Evolutionary conservation across 2,888 invertebrate species (phyloP).

Genomic region (Clunio marinus): DNA sequence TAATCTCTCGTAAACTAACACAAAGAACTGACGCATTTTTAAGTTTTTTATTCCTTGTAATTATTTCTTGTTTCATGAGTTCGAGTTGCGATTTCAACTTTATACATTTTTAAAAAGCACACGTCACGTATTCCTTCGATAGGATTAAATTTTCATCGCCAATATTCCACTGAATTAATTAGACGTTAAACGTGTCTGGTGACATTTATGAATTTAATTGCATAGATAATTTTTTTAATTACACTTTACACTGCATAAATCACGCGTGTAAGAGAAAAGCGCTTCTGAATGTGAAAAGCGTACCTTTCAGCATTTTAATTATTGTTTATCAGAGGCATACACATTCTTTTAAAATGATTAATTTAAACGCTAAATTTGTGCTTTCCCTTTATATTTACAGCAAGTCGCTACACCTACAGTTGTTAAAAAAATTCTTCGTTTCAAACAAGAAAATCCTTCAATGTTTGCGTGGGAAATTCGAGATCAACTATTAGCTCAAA

Average conservation of each 20-base stretch:
- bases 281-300: not conserved
- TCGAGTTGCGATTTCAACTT: not conserved
- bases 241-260: slow-evolving; percentile 11
- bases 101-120: not conserved
- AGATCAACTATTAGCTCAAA: slow-evolving; percentile 80
- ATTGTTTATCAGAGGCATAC: too few species aligned
- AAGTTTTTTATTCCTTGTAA: too few species aligned
- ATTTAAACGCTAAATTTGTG: too few species aligned
- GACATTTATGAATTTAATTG: slow-evolving; percentile 16
- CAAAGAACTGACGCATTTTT: not conserved
- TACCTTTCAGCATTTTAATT: too few species aligned
- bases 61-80: too few species aligned
- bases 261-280: not conserved
- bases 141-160: not conserved
- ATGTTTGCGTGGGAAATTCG: slow-evolving; percentile 98
- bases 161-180: not conserved
- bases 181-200: slow-evolving; percentile 10
- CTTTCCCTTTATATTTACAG: slow-evolving; percentile 64
- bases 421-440: slow-evolving; percentile 87
- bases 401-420: slow-evolving; percentile 96
- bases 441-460: slow-evolving; percentile 92
- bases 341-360: too few species aligned
- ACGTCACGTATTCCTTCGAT: not conserved
- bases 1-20: too few species aligned
- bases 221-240: not conserved